Conservation (phyloP, 2,113 vertebrate species). For the Archocentrus centrarchus region DNA sequence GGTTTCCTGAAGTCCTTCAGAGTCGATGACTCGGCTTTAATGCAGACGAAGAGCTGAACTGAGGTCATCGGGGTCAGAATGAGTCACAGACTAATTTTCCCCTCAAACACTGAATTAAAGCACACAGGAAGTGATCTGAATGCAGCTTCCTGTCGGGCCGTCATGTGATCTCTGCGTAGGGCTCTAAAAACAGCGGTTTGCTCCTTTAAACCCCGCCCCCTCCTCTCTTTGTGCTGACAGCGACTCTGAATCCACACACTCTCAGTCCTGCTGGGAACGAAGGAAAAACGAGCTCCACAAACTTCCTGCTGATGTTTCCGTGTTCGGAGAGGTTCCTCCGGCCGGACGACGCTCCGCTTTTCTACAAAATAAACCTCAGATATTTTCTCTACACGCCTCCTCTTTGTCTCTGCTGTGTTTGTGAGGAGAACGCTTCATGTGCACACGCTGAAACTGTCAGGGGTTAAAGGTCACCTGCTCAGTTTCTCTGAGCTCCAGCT, state of each 20-base stretch:
- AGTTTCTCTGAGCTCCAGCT: no score
- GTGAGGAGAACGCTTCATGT: no score
- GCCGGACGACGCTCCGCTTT: slow-evolving; percentile 55
- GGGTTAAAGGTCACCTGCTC: no score
- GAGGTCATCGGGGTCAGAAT: neutral
- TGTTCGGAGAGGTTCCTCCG: neutral
- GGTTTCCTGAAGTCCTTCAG: neutral
- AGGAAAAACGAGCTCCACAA: neutral
- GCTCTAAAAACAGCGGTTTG: slow-evolving; percentile 5
- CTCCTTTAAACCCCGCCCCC: neutral
- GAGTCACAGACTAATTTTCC: neutral
- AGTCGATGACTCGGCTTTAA: neutral
- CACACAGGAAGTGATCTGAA: neutral
- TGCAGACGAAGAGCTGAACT: neutral
- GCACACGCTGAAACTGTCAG: no score
- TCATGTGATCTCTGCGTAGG: neutral
- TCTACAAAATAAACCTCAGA: slow-evolving; percentile 71
- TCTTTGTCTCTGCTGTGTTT: neutral
- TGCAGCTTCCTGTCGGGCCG: neutral
- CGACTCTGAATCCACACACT: neutral
- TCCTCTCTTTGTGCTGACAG: neutral
- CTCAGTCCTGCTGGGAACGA: neutral
- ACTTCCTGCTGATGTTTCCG: neutral
- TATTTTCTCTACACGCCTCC: slow-evolving; percentile 60
- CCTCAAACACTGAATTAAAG: neutral